A percentile compares a stretch with the other conserved stretches of the same genome.
Conservation (phyloP, 35 echinoderm and acorn worm species). For the Ptychodera flava region DNA sequence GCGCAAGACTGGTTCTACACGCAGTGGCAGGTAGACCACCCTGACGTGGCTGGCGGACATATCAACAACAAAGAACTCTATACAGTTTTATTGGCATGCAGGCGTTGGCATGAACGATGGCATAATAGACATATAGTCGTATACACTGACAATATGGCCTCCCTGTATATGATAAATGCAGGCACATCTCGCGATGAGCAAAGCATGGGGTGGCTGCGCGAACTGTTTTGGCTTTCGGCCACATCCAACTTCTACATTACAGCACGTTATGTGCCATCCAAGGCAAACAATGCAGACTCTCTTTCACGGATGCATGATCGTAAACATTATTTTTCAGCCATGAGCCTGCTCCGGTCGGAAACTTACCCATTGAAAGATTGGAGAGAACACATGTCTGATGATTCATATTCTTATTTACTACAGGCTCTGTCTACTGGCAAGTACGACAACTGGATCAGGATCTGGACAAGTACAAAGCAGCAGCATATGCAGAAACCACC, state of each 20-base stretch:
- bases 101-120: neutral
- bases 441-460: neutral
- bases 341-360: neutral
- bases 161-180: neutral
- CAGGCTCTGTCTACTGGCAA: neutral
- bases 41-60: neutral
- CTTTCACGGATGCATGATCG: neutral
- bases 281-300: neutral
- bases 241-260: neutral
- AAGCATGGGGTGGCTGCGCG: neutral
- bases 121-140: neutral
- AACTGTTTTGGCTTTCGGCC: neutral
- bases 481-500: too few relatives aligned
- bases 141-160: neutral
- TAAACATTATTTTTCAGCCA: neutral
- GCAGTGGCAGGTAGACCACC: neutral
- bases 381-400: neutral
- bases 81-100: neutral
- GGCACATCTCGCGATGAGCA: neutral
- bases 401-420: neutral
- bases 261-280: neutral
- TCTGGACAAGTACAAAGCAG: neutral
- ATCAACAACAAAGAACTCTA: neutral
- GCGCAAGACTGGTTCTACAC: neutral
- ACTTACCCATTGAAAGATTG: neutral